Evolutionary conservation across 2,797 vertebrate species (phyloP).

Genomic region (Takifugu ocellatus): DNA sequence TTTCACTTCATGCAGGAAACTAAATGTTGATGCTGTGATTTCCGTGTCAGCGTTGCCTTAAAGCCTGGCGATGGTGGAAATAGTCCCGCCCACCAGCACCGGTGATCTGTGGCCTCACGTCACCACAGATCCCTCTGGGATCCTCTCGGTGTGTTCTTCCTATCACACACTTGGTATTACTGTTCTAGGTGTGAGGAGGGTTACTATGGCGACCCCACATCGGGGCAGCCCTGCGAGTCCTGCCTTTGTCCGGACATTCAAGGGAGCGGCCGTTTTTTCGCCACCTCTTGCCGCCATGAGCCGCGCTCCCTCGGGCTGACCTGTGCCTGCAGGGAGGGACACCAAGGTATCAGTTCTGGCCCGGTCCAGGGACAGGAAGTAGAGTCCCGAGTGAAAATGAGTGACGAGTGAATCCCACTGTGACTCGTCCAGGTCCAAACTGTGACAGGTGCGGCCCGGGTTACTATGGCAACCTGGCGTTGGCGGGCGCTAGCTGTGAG

Average conservation of each 20-base stretch:
- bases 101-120: too few relatives aligned
- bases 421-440: constrained; percentile 65
- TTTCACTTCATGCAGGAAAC: too few relatives aligned
- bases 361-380: background rate
- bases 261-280: constrained; percentile 80
- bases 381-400: background rate
- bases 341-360: constrained; percentile 71
- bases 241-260: constrained; percentile 81
- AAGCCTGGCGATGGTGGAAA: too few relatives aligned
- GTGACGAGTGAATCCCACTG: background rate
- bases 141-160: too few relatives aligned
- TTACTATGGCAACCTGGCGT: constrained; percentile 76
- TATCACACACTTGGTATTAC: constrained; percentile 1
- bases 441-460: constrained; percentile 80
- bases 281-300: constrained; percentile 78
- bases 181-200: constrained; percentile 80
- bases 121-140: too few relatives aligned
- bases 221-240: constrained; percentile 72
- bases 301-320: constrained; percentile 61
- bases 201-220: constrained; percentile 79
- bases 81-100: too few relatives aligned
- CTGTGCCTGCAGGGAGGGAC: constrained; percentile 79
- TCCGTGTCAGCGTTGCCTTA: too few relatives aligned
- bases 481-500: constrained; percentile 55
- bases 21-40: too few relatives aligned